Conservation (phyloP, 2,113 vertebrate species). For the Campylomormyrus numenius region DNA sequence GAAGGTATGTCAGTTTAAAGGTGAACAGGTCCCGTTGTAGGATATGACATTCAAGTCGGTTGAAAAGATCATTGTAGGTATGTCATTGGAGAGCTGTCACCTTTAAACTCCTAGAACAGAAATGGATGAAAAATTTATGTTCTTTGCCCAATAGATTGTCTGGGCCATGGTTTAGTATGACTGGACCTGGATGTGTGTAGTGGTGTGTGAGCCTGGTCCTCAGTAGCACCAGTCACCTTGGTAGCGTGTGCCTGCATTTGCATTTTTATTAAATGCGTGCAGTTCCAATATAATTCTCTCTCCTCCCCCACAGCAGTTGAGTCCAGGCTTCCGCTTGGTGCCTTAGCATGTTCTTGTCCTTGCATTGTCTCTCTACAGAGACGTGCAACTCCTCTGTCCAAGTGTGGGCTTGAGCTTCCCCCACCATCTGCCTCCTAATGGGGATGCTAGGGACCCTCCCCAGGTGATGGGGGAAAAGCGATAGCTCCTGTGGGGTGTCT, state of each 20-base stretch:
- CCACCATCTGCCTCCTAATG: neutral
- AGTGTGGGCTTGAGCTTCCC: neutral
- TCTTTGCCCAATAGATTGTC: neutral
- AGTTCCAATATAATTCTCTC: neutral
- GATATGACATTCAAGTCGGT: neutral
- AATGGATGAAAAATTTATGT: neutral
- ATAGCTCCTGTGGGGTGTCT: neutral
- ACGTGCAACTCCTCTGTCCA: neutral
- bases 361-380: conserved; percentile 53
- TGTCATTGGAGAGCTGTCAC: conserved; percentile 21
- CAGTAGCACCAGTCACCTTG: neutral
- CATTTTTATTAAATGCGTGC: neutral
- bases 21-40: neutral
- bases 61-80: conserved; percentile 35
- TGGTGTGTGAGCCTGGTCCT: neutral
- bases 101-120: conserved; percentile 10
- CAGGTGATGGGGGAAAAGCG: neutral
- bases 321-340: neutral
- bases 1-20: neutral
- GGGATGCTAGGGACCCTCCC: neutral
- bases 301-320: neutral
- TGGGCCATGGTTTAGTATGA: neutral
- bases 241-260: neutral
- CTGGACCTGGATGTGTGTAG: neutral
- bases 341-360: conserved; percentile 38